Base-by-base conservation (phyloP, 2,888 invertebrate species). In the Congeria kusceri region DNA sequence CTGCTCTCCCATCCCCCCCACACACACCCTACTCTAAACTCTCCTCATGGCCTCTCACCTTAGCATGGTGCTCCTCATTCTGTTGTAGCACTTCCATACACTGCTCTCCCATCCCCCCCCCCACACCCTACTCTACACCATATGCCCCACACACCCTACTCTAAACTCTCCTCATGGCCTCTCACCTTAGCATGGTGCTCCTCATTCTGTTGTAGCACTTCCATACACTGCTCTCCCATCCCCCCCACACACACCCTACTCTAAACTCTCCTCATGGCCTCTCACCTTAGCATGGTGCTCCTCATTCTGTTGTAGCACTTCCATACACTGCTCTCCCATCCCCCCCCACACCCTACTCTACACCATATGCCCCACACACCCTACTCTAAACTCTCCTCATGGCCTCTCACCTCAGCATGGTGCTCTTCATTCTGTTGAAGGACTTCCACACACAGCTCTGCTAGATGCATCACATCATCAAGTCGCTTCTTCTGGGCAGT, bases 111-210 rank as follows among this genome's bases (percentile, higher is more conserved):
- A 99, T 39, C 39, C 39, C 39, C 3, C 39, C 15, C 5, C 39
- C 11, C 39, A 11, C 9, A 3, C 3, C 39, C 39, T 39, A 1
- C 9, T 1, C 3, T 1, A 3, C 39, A 13, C 39, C 32, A 4
- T 32, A 9, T 7, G 4, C 32, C 32, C 32, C 32, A n/a, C n/a
- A n/a, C n/a, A n/a, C n/a, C n/a, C n/a, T n/a, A n/a, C n/a, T n/a
- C n/a, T n/a, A n/a, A 20, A 39, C 32, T 39, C 25, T 20, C 25
- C 13, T 11, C 11, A n/a, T n/a, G n/a, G n/a, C n/a, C n/a, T n/a
- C n/a, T 95, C 95, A 99, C 99, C 97, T 99, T 99, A 86, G 99
- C 98, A 94, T 99, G 99, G 94, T 99, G 99, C 94, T 99, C 99
- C 95, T 99, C 99, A 93, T 99, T 99, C 94, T 99, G 99, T 94